Evolutionary conservation across 2,797 vertebrate species (phyloP).

Genomic region (Microctenopoma lineatum): DNA sequence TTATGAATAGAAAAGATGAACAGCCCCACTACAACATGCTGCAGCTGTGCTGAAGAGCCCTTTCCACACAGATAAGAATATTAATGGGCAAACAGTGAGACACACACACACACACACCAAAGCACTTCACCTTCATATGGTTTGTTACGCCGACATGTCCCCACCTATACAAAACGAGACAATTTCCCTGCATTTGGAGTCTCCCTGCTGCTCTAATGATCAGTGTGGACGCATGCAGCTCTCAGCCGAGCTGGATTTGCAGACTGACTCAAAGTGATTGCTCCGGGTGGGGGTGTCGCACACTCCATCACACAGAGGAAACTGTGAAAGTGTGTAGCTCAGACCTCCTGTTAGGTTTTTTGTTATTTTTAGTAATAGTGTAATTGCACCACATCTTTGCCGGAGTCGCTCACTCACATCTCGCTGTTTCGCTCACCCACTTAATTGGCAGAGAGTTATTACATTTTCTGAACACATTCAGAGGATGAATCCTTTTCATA

Average conservation of each 20-base stretch:
- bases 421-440: too few relatives aligned
- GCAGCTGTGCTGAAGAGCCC: conserved; percentile 47
- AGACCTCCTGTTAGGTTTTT: background rate
- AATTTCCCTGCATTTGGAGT: conserved; percentile 27
- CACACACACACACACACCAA: conserved; percentile 20
- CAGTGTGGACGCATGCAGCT: conserved; percentile 39
- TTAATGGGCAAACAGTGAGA: conserved; percentile 30
- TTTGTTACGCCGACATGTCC: conserved; percentile 21
- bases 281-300: conserved; percentile 40
- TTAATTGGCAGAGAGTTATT: too few relatives aligned
- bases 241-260: conserved; percentile 13
- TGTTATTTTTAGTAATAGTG: conserved; percentile 26
- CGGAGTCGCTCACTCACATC: too few relatives aligned
- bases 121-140: conserved; percentile 36
- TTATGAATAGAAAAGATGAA: conserved; percentile 14
- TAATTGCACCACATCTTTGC: background rate
- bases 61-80: conserved; percentile 22
- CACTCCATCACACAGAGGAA: conserved; percentile 43
- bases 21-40: conserved; percentile 26
- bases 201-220: conserved; percentile 58
- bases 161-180: conserved; percentile 6
- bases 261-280: conserved; percentile 34
- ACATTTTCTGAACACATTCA: background rate
- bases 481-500: background rate
- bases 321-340: background rate